Evolutionary conservation across 2,797 vertebrate species (phyloP).

Genomic region (Leptoclinus maculatus): DNA sequence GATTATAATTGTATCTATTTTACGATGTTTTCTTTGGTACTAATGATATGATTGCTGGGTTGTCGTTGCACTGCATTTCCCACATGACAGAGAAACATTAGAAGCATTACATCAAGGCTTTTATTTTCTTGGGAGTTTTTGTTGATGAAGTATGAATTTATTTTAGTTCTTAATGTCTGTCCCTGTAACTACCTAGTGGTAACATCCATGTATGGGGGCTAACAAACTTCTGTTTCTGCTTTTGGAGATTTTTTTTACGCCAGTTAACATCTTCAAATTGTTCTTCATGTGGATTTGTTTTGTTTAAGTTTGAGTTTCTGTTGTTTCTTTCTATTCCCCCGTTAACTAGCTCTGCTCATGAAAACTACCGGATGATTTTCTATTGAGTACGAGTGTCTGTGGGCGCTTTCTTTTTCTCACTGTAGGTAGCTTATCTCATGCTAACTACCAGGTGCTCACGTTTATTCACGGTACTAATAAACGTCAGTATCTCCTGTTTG

Average conservation of each 20-base stretch:
- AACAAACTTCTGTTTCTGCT: not conserved
- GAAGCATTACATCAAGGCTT: not conserved
- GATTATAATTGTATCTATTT: not conserved
- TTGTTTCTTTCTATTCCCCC: not conserved
- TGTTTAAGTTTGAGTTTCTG: not conserved
- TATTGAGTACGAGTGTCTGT: too few species aligned
- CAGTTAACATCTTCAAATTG: not conserved
- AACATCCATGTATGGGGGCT: not conserved
- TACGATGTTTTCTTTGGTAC: not conserved
- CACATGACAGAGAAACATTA: not conserved
- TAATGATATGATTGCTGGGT: not conserved
- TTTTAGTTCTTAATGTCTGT: not conserved
- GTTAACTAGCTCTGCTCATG: not conserved
- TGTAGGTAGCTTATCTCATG: not conserved
- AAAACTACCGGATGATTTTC: not conserved
- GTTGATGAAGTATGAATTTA: not conserved
- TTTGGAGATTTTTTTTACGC: rapidly evolving
- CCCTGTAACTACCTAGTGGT: not conserved
- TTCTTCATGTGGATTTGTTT: too few species aligned
- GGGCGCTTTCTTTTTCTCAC: not conserved
- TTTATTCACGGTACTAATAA: too few species aligned
- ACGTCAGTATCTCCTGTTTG: not conserved
- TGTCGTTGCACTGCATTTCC: not conserved
- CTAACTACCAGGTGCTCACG: not conserved
- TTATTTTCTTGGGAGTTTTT: not conserved